phyloP scores from a whole-genome alignment of 2,888 invertebrate genomes.

The Lasiommata megera region DNA sequence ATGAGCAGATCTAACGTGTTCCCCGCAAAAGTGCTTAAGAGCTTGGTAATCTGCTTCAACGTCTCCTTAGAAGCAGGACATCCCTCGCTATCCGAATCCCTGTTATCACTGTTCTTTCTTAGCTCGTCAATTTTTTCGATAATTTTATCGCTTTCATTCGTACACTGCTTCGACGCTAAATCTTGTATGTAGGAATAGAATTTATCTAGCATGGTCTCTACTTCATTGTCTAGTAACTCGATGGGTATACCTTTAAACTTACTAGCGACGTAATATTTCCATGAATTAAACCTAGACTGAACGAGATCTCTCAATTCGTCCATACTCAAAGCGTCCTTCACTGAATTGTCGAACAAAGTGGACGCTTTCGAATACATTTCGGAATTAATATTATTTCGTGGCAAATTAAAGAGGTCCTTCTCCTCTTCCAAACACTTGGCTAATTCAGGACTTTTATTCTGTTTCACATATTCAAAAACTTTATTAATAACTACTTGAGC shows the following conservation, averaged over 20 bases:
- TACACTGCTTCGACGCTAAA: slow-evolving; percentile 52
- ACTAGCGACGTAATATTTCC: slow-evolving; percentile 61
- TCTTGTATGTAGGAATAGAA: slow-evolving; percentile 67
- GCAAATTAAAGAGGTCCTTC: slow-evolving; percentile 49
- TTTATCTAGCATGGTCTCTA: slow-evolving; percentile 62
- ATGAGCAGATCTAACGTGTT: slow-evolving; percentile 64
- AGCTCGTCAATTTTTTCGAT: slow-evolving; percentile 59
- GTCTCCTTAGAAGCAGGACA: slow-evolving; percentile 54
- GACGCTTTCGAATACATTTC: slow-evolving; percentile 63
- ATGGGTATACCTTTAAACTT: slow-evolving; percentile 64
- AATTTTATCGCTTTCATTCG: slow-evolving; percentile 51
- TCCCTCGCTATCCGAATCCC: slow-evolving; percentile 46
- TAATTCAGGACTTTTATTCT: slow-evolving; percentile 58
- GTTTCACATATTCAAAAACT: slow-evolving; percentile 65
- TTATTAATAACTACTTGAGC: slow-evolving; percentile 69
- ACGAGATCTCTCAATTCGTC: slow-evolving; percentile 59
- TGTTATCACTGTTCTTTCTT: slow-evolving; percentile 41
- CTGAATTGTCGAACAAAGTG: slow-evolving; percentile 59
- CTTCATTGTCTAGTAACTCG: slow-evolving; percentile 60
- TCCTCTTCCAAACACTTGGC: slow-evolving; percentile 60
- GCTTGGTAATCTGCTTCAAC: slow-evolving; percentile 54
- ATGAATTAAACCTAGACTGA: slow-evolving; percentile 56
- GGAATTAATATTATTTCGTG: slow-evolving; percentile 49
- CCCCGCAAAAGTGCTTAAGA: slow-evolving; percentile 54
- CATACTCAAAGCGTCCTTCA: slow-evolving; percentile 66